A percentile compares a stretch with the other conserved stretches of the same genome.
Conservation (phyloP, 2,113 vertebrate genomes). For the Centropus bengalensis region DNA sequence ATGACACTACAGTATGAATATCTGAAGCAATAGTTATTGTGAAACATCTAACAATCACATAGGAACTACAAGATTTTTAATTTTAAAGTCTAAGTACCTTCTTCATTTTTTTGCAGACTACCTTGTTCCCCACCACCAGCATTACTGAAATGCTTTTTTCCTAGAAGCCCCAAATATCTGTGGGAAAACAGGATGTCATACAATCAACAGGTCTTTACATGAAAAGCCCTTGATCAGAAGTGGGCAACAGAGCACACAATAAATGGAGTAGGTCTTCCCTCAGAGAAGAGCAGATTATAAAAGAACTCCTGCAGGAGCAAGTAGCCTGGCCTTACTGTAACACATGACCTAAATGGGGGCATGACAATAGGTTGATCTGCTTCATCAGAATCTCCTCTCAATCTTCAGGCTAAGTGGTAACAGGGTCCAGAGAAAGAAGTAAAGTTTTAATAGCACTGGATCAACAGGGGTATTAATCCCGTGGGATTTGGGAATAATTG, state of each 20-base stretch:
- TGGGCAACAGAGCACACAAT: background rate
- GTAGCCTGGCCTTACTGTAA: background rate
- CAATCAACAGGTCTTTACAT: background rate
- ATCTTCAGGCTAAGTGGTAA: background rate
- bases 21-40: background rate
- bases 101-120: background rate
- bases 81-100: background rate
- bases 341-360: background rate
- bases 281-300: background rate
- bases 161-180: background rate
- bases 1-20: background rate
- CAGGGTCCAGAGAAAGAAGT: background rate
- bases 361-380: background rate
- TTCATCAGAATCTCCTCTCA: background rate
- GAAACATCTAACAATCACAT: background rate
- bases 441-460: background rate
- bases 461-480: conserved; percentile 1
- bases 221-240: background rate
- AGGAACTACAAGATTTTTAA: background rate
- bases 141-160: background rate
- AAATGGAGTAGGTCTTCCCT: background rate
- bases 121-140: background rate
- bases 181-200: background rate
- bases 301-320: background rate
- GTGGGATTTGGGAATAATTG: conserved; percentile 26